A percentile compares a stretch with the other conserved stretches of the same genome.
Conservation (phyloP, 37 sponge, comb jelly and placozoan genomes). For the Geodia barretti region DNA sequence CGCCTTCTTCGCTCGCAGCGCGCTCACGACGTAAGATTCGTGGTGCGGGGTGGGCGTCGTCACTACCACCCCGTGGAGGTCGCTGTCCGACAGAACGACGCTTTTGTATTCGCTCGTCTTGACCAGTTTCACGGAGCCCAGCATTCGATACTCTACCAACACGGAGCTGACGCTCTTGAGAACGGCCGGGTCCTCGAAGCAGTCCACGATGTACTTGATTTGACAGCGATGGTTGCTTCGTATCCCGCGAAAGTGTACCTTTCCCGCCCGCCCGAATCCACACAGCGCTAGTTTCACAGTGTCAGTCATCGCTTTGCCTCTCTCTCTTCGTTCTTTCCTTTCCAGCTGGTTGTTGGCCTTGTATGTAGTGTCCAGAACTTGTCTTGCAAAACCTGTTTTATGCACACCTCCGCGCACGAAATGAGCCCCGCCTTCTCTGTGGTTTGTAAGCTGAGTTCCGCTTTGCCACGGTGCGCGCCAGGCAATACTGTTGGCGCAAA, state of each 20-base stretch:
- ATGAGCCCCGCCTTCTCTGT: too few relatives aligned
- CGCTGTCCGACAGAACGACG: slow-evolving; percentile 54
- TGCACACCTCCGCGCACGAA: too few relatives aligned
- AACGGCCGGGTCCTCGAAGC: background rate
- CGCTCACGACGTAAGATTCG: slow-evolving; percentile 48
- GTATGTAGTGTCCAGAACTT: too few relatives aligned
- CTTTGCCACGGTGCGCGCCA: too few relatives aligned
- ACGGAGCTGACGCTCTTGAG: background rate
- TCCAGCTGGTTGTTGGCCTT: too few relatives aligned
- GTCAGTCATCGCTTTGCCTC: too few relatives aligned
- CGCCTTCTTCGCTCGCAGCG: slow-evolving; percentile 62
- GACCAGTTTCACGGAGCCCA: background rate
- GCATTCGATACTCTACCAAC: background rate
- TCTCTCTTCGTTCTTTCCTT: too few relatives aligned
- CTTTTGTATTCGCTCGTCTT: background rate
- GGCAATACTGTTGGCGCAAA: too few relatives aligned
- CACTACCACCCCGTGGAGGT: slow-evolving; percentile 60
- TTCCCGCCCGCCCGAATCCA: slow-evolving; percentile 77
- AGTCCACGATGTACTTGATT: slow-evolving; percentile 69
- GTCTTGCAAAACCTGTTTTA: too few relatives aligned
- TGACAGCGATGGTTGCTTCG: slow-evolving; percentile 25
- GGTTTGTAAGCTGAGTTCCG: too few relatives aligned
- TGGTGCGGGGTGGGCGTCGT: slow-evolving; percentile 77
- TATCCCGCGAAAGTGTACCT: slow-evolving; percentile 59
- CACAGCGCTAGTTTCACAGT: slow-evolving; percentile 50